phyloP scores from a whole-genome alignment of 2,888 invertebrate genomes.

The Malthinus seriepunctatus region DNA sequence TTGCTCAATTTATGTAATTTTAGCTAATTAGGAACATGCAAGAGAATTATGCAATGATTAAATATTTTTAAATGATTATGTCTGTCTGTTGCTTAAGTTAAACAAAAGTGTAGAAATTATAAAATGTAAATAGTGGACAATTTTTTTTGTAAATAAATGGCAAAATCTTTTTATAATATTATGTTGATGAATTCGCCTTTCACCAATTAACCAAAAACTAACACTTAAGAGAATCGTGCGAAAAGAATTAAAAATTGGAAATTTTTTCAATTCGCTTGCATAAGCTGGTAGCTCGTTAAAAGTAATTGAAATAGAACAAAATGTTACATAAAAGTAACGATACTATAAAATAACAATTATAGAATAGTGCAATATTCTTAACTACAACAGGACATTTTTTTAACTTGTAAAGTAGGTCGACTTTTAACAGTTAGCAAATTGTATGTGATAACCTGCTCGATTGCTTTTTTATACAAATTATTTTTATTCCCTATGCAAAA shows the following conservation, averaged over 20 bases:
- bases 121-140: too few relatives aligned
- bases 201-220: constrained; percentile 18
- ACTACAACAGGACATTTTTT: background rate
- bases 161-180: too few relatives aligned
- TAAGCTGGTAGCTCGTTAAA: too few relatives aligned
- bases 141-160: too few relatives aligned
- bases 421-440: constrained; percentile 4
- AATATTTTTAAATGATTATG: background rate
- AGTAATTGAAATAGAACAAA: background rate
- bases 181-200: constrained; percentile 6
- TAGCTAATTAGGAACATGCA: constrained; percentile 1
- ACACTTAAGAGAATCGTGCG: background rate
- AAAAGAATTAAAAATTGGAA: background rate
- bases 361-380: too few relatives aligned
- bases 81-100: too few relatives aligned
- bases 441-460: background rate
- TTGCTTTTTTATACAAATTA: background rate
- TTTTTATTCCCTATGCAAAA: too few relatives aligned
- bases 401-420: background rate
- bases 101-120: too few relatives aligned
- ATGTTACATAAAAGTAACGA: background rate
- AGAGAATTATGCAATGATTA: background rate
- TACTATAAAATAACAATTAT: background rate
- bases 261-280: background rate
- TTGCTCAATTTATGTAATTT: constrained; percentile 4